Evolutionary conservation across 1,140 invertebrate species (phyloP), one percentile per base, ranked within the genome.

Genomic region (Arctopsyche grandis): DNA sequence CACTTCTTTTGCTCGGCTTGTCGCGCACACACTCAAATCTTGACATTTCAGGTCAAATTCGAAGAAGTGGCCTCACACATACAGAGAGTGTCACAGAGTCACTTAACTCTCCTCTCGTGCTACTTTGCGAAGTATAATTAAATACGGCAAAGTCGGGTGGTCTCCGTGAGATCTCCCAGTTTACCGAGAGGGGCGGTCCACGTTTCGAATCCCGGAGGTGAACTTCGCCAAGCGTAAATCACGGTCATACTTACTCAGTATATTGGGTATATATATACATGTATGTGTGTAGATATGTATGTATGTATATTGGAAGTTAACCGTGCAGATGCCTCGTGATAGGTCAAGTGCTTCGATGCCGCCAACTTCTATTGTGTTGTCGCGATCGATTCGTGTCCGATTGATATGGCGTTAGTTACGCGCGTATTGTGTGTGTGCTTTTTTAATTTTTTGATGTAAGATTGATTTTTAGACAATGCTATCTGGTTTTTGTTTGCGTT

Each of bases 231-330:
- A 22, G 24, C n/a, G 38, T 74, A 74, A 74, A 74, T 74, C 70
- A 74, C 70, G 70, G 70, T 52, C 70, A 74, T 74, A 74, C 44
- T 74, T 52, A 48, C n/a, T n/a, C n/a, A n/a, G n/a, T n/a, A n/a
- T n/a, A n/a, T n/a, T n/a, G n/a, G n/a, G n/a, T n/a, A n/a, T n/a
- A n/a, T n/a, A n/a, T n/a, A n/a, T n/a, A n/a, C n/a, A n/a, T n/a
- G n/a, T n/a, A n/a, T n/a, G n/a, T n/a, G n/a, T n/a, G n/a, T n/a
- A n/a, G n/a, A n/a, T 38, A 38, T 7, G 3, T 38, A 38, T 38
- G 29, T 38, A 38, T 38, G 29, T 38, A 38, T 38, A 38, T 7
- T n/a, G n/a, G n/a, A n/a, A n/a, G 29, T 38, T 38, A 38, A 52
- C 48, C 70, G 46, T 74, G 70, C 26, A 48, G n/a, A 14, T 21